Evolutionary conservation across 2,797 vertebrate species (phyloP), one percentile per base, ranked within the genome.

Genomic region (Phaenicophaeus curvirostris): DNA sequence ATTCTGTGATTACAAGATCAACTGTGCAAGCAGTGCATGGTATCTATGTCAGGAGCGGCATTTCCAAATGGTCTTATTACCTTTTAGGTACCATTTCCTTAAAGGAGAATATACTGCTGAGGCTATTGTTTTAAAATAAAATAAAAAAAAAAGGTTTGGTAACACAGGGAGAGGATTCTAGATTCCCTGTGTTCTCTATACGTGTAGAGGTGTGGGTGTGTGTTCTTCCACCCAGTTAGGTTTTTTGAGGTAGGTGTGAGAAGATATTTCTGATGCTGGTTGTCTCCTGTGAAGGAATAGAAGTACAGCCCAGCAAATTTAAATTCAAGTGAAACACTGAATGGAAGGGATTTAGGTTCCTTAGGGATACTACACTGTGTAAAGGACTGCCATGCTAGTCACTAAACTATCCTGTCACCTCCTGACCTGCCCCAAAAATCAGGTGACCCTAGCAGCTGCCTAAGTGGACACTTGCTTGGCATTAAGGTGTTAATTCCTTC

Each of bases 281-380:
- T 37, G 20, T 39, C 20, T 62, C 11, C 82, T 58, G 27, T 63
- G 54, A n/a, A 73, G 23, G 6, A 57, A 20, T 5, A 21, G 23
- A 33, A 5, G 20, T 41, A 21, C 15, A 87, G 62, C 17, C 51
- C 33, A 69, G 25, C 8, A 48, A 48, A 19, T 48, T 50, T 19
- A 63, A 30, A 37, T 42, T 68, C 42, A 39, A 31, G 33, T 48
- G 39, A 58, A 74, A 31, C 11, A 5, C 28, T 42, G 17, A 19
- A 55, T 10, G 21, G 54, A 73, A 63, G 37, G 15, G 21, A 55
- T 57, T 53, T 33, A 9, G 54, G 28, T 13, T 57, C 53, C 37
- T 28, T 57, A 31, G 25, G n/a, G 42, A 17, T 57, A 24, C 35
- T 2, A 2, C 23, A 9, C 0, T 2, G 11, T 37, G 8, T 51